Evolutionary conservation across 2,888 invertebrate species (phyloP).

Genomic region (Drosophila paranaensis): DNA sequence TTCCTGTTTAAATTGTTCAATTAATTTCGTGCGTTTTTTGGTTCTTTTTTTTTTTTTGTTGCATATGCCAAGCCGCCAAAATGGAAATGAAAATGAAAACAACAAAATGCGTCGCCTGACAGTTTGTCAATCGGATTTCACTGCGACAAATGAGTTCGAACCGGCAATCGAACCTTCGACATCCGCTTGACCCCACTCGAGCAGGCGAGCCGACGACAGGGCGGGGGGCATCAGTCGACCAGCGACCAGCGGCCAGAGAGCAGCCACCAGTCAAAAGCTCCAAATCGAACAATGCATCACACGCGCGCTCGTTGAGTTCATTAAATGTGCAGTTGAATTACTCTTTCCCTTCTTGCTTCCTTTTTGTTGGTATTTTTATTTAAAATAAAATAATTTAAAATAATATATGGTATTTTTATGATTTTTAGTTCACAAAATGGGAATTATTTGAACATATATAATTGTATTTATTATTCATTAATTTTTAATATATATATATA

Average conservation of each 20-base stretch:
- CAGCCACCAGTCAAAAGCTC: neutral
- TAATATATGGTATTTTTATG: neutral
- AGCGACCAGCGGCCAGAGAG: neutral
- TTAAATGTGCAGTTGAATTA: conserved; percentile 53
- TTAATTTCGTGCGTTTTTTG: conserved; percentile 71
- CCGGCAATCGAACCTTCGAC: conserved; percentile 14
- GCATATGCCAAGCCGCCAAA: conserved; percentile 35
- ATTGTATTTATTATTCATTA: too few relatives aligned
- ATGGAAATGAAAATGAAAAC: conserved; percentile 57
- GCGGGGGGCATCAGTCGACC: neutral
- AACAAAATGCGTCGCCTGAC: conserved; percentile 68
- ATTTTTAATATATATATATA: too few relatives aligned
- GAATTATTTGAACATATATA: too few relatives aligned
- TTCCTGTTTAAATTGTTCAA: conserved; percentile 75
- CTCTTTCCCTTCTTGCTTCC: neutral
- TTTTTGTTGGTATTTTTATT: conserved; percentile 1
- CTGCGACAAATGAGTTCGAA: conserved; percentile 70
- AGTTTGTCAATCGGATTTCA: conserved; percentile 77
- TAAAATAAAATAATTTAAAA: neutral
- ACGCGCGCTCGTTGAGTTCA: conserved; percentile 51
- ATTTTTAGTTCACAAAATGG: too few relatives aligned
- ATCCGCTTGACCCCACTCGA: conserved; percentile 14
- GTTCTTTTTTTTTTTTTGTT: neutral
- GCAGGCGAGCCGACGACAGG: neutral
- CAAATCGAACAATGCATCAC: conserved; percentile 38